Conservation (phyloP, 1,140 invertebrate species). For the Frieseomelitta varia region DNA sequence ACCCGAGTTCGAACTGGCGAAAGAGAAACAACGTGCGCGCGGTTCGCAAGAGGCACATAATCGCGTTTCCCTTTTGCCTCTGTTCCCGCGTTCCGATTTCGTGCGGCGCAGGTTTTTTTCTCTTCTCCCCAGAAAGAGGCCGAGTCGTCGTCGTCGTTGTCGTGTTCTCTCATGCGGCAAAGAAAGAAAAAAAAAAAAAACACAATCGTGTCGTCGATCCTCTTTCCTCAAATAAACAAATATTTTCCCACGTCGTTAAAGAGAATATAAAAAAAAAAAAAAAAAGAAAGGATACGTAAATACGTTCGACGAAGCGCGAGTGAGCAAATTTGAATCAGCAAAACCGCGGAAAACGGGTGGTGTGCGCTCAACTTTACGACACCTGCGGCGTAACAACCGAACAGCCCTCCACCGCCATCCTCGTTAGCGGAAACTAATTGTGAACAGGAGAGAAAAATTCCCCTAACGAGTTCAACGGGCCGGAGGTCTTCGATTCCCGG, state of each 20-base stretch:
- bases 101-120: neutral
- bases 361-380: constrained; percentile 44
- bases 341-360: neutral
- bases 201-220: no score
- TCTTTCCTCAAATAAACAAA: no score
- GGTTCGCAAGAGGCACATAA: constrained; percentile 9
- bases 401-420: constrained; percentile 61
- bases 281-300: no score
- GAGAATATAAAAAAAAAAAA: no score
- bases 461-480: constrained; percentile 39
- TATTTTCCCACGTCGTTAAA: no score
- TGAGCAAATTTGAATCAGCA: neutral
- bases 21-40: neutral
- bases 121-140: neutral
- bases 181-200: no score
- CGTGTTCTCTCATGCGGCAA: neutral
- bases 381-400: constrained; percentile 34
- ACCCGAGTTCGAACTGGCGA: constrained; percentile 12
- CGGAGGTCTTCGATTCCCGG: constrained; percentile 52
- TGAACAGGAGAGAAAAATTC: constrained; percentile 30
- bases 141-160: neutral
- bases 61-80: constrained; percentile 1
- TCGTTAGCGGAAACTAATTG: constrained; percentile 53
- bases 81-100: constrained; percentile 43
- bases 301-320: neutral